Base-by-base conservation (phyloP, 2,113 vertebrate genomes). In the Phrynosoma platyrhinos region DNA sequence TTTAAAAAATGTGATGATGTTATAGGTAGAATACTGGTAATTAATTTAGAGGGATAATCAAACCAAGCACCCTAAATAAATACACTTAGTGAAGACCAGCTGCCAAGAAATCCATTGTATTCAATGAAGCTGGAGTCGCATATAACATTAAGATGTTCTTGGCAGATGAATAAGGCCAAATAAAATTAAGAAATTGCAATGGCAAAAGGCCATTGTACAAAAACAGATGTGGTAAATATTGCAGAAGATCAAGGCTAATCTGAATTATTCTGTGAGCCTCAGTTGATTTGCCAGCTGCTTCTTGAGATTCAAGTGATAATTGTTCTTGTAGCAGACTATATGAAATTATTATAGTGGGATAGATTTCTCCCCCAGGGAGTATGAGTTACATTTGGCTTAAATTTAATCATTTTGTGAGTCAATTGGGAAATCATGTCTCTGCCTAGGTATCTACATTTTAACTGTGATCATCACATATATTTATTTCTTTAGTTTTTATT, bases 151-250 rank as follows among this genome's bases (percentile, higher is more conserved):
- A 91, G 85, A 91, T 83, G 53, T 89, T 91, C 91, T 86, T 76
- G 78, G 64, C 88, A 94, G 90, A 93, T 89, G 93, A 93, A 88
- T 90, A 93, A 81, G 77, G 87, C 0, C 0, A 0, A 75, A 23
- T 84, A 58, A 92, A 94, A 94, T 93, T 91, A 94, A 93, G 91
- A 94, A 92, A 89, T 91, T 85, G 85, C 21, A 81, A 8, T 75
- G 85, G 80, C 36, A 91, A 91, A 84, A 85, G 89, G 77, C 36
- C 91, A 92, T 88, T 88, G 9, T n/a, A 72, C 20, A 30, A 92
- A 62, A 90, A 82, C 52, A 5, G 13, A 21, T 42, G 27, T 80
- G 82, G 40, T 25, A 89, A 77, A 88, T 71, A 78, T 92, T 93
- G 79, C 68, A 79, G 87, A 77, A 53, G 58, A n/a, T 4, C 0